phyloP scores from a whole-genome alignment of 2,888 invertebrate genomes.

The Drosophila ustulata region DNA sequence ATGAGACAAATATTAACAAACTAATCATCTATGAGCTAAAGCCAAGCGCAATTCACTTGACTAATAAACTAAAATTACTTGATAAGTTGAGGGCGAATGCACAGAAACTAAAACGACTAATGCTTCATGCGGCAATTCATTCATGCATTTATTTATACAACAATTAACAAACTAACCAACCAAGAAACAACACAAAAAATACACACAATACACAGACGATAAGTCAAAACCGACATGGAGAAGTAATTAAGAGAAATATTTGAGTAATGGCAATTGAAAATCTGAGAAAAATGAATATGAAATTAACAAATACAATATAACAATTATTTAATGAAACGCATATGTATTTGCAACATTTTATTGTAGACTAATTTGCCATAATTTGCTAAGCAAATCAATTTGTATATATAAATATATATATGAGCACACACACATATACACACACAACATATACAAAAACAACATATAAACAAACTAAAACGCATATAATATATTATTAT shows the following conservation, averaged over 20 bases:
- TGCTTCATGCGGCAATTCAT: conserved; percentile 23
- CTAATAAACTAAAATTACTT: conserved; percentile 67
- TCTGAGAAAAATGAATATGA: conserved; percentile 32
- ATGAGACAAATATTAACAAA: conserved; percentile 42
- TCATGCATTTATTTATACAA: conserved; percentile 24
- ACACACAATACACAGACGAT: conserved; percentile 21
- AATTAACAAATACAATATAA: conserved; percentile 24
- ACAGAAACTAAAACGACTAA: conserved; percentile 62
- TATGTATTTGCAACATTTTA: conserved; percentile 47
- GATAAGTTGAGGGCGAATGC: conserved; percentile 59
- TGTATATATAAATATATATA: conserved; percentile 42
- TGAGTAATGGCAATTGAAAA: conserved; percentile 38
- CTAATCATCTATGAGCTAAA: conserved; percentile 28
- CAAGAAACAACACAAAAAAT: conserved; percentile 9
- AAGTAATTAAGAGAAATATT: conserved; percentile 17
- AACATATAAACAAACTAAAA: conserved; percentile 45
- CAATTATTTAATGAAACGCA: conserved; percentile 9
- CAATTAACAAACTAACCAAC: conserved; percentile 27
- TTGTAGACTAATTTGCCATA: conserved; percentile 76
- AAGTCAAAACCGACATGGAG: conserved; percentile 32
- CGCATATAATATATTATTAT: conserved; percentile 75
- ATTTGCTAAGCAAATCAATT: conserved; percentile 80
- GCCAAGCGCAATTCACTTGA: conserved; percentile 47
- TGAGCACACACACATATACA: conserved; percentile 6
- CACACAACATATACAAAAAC: conserved; percentile 18